Conservation (phyloP, 2,888 invertebrate species). For the Muschampia plurimacula region DNA sequence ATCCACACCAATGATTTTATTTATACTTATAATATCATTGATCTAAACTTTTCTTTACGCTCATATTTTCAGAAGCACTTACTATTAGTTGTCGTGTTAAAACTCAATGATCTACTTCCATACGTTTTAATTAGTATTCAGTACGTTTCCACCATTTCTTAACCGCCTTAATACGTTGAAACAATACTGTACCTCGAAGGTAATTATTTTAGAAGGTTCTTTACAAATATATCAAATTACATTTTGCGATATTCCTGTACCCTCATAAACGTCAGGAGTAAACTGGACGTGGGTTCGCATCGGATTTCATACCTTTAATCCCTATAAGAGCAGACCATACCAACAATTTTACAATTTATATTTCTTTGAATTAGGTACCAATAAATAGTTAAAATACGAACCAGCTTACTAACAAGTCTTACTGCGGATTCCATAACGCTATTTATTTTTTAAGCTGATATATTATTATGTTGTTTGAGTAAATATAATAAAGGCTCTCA, state of each 20-base stretch:
- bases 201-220: slow-evolving; percentile 63
- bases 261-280: slow-evolving; percentile 80
- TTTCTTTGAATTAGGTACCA: slow-evolving; percentile 8
- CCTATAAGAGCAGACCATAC: slow-evolving; percentile 50
- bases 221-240: slow-evolving; percentile 70
- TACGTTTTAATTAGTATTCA: neutral
- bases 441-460: no score
- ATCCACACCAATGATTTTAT: no score
- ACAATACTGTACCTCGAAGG: slow-evolving; percentile 42
- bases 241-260: slow-evolving; percentile 63
- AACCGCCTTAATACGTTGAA: slow-evolving; percentile 11
- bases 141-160: neutral
- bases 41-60: no score
- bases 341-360: neutral
- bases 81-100: no score
- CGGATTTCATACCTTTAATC: slow-evolving; percentile 66
- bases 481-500: no score
- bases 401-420: no score
- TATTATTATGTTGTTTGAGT: no score
- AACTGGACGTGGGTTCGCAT: slow-evolving; percentile 70
- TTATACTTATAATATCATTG: no score
- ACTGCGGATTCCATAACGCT: no score
- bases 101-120: neutral
- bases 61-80: no score
- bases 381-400: neutral